Evolutionary conservation across 2,797 vertebrate species (phyloP).

Genomic region (Channallabes apus): DNA sequence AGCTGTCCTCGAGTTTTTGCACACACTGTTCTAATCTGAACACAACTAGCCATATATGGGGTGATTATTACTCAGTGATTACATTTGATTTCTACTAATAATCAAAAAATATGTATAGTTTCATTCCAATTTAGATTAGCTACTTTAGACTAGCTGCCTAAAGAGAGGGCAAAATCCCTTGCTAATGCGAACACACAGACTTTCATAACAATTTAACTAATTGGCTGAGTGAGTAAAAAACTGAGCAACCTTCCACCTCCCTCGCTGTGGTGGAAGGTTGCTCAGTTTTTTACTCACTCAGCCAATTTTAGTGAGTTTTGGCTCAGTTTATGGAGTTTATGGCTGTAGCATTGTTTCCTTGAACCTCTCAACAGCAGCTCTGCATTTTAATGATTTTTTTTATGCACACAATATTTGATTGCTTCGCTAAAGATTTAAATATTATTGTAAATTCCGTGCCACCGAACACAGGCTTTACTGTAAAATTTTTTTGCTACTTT

Average conservation of each 20-base stretch:
- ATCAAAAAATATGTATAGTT: background rate
- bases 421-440: too few species aligned
- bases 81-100: background rate
- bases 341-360: background rate
- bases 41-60: too few species aligned
- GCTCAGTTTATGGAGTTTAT: too few species aligned
- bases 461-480: background rate
- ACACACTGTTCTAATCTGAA: constrained; percentile 64
- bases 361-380: background rate
- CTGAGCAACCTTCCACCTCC: too few species aligned
- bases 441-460: background rate
- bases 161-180: background rate
- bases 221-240: background rate
- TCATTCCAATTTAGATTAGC: background rate
- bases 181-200: background rate
- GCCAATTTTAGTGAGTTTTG: too few species aligned
- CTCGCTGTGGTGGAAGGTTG: too few species aligned
- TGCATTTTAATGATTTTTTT: background rate
- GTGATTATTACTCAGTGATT: background rate
- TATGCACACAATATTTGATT: background rate
- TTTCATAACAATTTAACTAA: background rate
- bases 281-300: too few species aligned
- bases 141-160: background rate
- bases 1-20: constrained; percentile 81
- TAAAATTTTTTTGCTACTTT: background rate